These are phyloP conservation scores for Passerculus sandwichensis DNA, from an alignment of 2,797 vertebrate species.

Conservation along the genomic window DNA sequence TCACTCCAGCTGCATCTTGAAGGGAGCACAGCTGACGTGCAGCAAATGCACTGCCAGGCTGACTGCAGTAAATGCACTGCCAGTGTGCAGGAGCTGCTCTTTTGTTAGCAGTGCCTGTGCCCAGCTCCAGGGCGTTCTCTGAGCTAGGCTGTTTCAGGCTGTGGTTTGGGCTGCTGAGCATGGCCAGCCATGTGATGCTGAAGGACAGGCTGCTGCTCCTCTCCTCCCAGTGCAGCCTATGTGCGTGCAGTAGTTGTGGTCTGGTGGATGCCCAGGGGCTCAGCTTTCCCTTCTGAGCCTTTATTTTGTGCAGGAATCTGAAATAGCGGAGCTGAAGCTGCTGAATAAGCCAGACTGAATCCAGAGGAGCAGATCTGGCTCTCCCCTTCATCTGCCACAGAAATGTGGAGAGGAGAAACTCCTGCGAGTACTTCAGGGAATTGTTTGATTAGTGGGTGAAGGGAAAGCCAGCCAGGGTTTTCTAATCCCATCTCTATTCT, in stretches of 20 bases:
- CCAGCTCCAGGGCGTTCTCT: background rate
- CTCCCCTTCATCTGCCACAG: background rate
- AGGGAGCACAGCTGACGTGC: background rate
- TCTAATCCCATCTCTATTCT: background rate
- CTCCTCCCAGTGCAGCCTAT: background rate
- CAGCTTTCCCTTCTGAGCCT: background rate
- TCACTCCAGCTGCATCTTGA: background rate
- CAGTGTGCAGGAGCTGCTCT: background rate
- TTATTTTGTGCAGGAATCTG: slow-evolving; percentile 24
- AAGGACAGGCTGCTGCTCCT: background rate
- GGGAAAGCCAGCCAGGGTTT: background rate
- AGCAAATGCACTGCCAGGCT: too few species aligned
- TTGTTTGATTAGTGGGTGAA: background rate
- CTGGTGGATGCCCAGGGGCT: slow-evolving; percentile 6
- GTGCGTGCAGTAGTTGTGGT: background rate
- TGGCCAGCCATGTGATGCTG: background rate
- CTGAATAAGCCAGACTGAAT: background rate
- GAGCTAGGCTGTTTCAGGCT: background rate
- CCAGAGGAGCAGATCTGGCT: background rate
- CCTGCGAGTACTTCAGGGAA: background rate
- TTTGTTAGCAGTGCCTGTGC: background rate
- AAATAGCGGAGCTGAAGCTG: background rate
- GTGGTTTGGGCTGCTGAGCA: background rate
- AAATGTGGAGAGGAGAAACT: background rate
- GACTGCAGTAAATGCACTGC: background rate